These are phyloP conservation scores for Gerris buenoi DNA, from an alignment of 1,140 invertebrate species.

Conservation along the genomic window DNA sequence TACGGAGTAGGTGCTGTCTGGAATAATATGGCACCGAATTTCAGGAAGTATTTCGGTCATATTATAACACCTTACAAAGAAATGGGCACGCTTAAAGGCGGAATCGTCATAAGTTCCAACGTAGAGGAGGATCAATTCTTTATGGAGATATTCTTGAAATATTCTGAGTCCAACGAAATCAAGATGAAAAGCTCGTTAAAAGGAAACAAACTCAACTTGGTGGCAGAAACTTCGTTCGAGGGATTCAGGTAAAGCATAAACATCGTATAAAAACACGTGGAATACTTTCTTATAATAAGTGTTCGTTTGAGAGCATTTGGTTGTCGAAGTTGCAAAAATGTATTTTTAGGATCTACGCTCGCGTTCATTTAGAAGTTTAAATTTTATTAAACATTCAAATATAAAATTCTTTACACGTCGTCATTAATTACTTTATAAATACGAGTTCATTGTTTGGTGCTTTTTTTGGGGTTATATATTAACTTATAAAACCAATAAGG, in stretches of 20 bases:
- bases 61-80: slow-evolving; percentile 37
- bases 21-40: slow-evolving; percentile 32
- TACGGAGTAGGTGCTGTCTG: slow-evolving; percentile 35
- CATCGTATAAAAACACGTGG: no score
- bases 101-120: slow-evolving; percentile 16
- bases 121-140: slow-evolving; percentile 14
- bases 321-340: no score
- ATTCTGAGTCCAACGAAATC: slow-evolving; percentile 18
- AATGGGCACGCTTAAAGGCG: slow-evolving; percentile 32
- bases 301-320: no score
- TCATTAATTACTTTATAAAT: no score
- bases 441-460: no score
- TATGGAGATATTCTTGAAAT: slow-evolving; percentile 19
- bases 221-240: slow-evolving; percentile 19
- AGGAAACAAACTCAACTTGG: slow-evolving; percentile 15
- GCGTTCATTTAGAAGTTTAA: no score
- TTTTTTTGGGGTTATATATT: no score
- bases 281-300: no score
- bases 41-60: slow-evolving; percentile 31
- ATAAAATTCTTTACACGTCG: no score
- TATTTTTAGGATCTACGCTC: no score
- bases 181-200: slow-evolving; percentile 16
- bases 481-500: no score
- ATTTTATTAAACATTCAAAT: no score
- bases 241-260: slow-evolving; percentile 18